Percentiles rank a stretch among this genome's conserved stretches.
These are phyloP conservation scores for Thera britannica DNA, from an alignment of 2,888 invertebrate species.

Conservation along the genomic window DNA sequence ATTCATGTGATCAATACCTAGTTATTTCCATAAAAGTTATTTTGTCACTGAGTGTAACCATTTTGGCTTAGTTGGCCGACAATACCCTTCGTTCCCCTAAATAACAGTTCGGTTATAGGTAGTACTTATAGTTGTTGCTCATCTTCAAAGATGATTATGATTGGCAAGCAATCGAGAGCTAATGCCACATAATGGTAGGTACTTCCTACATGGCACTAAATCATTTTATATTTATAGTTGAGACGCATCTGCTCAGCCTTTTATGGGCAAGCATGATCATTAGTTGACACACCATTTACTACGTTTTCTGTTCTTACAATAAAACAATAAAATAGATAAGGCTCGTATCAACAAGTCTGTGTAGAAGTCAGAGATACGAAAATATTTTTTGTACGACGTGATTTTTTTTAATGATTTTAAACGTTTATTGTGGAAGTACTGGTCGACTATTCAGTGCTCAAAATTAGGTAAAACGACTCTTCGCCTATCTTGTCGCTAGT, in stretches of 20 bases:
- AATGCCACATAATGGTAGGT: conserved; percentile 18
- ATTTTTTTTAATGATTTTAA: too few species aligned
- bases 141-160: conserved; percentile 14
- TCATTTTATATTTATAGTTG: conserved; percentile 37
- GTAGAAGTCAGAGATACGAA: not conserved
- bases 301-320: conserved; percentile 7
- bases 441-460: too few species aligned
- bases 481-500: too few species aligned
- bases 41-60: too few species aligned
- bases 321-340: not conserved
- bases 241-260: conserved; percentile 30
- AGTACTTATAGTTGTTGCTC: conserved; percentile 3
- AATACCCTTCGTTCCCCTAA: too few species aligned
- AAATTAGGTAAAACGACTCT: too few species aligned
- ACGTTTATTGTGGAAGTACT: too few species aligned
- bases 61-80: too few species aligned
- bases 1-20: too few species aligned
- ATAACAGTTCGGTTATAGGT: too few species aligned
- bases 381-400: too few species aligned
- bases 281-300: conserved; percentile 24
- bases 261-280: conserved; percentile 36
- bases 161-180: conserved; percentile 26
- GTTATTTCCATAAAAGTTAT: too few species aligned
- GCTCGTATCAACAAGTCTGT: not conserved
- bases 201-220: conserved; percentile 29